Evolutionary conservation across 2,797 vertebrate species (phyloP), one percentile per base, ranked within the genome.

Genomic region (Pseudochirops corinnae): DNA sequence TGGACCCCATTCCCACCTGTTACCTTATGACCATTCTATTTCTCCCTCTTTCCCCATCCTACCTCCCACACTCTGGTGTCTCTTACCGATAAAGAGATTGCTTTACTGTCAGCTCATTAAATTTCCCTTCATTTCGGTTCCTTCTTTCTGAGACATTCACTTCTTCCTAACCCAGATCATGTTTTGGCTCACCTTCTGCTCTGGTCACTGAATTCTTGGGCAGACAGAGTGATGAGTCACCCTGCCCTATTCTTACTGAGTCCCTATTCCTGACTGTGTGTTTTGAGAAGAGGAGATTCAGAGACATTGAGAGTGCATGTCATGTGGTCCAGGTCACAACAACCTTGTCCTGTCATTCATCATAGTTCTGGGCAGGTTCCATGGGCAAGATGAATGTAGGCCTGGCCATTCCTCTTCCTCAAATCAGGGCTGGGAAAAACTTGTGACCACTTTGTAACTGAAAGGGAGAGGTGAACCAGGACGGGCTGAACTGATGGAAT

Each of bases 281-380:
- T 97, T 97, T 93, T 57, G 92, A 94, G 95, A 92, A 10, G 46
- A 97, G 92, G 18, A 33, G 93, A 93, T 58, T 90, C 96, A 9
- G 94, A 92, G 95, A 92, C 91, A 93, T 93, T 96, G 97, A 97
- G 24, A 87, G 39, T 50, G 24, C 46, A 18, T 46, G 39, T 87
- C 74, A 82, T 39, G 55, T 91, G 97, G 91, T 96, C 95, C 94
- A 95, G 98, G 97, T 97, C 56, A 4, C 95, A 96, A 96, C 97
- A 97, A 97, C 98, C 98, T 98, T 98, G 97, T 97, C 93, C 97
- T 87, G 24, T 98, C 94, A 90, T 96, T 96, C 94, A 92, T 21
- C 92, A 87, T 97, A 97, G 94, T 93, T 56, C 60, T 46, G 46
- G 95, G 95, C 97, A 96, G 97, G 94, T 82, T 97, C 91, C 74